Conservation (phyloP, 2,797 vertebrate genomes). For the Lemur catta region DNA sequence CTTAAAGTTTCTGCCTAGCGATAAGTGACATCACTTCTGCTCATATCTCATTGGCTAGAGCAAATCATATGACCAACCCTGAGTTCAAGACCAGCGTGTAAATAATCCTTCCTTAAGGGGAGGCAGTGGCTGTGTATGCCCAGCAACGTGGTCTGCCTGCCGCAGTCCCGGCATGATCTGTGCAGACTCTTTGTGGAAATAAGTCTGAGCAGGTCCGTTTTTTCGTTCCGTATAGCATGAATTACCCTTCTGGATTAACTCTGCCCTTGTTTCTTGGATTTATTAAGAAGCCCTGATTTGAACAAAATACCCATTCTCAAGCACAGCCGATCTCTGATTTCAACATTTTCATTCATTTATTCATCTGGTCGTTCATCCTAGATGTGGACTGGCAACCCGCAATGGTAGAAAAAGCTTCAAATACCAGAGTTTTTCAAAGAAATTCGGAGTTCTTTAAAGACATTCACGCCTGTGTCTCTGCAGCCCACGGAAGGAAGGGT, state of each 20-base stretch:
- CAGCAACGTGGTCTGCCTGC: not conserved
- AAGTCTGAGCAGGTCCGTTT: not conserved
- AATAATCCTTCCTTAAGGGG: not conserved
- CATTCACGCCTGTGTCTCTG: not conserved
- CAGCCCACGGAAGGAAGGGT: fast-evolving
- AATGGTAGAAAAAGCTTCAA: not conserved
- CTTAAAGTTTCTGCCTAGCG: constrained; percentile 21
- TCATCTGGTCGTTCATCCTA: not conserved
- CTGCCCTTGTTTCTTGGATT: not conserved
- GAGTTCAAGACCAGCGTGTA: not conserved
- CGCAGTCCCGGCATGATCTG: not conserved
- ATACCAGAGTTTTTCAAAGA: not conserved
- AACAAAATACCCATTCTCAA: not conserved
- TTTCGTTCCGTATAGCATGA: not conserved
- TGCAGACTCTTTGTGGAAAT: not conserved
- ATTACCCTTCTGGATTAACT: not conserved
- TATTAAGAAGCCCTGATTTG: not conserved
- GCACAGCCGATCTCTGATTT: not conserved
- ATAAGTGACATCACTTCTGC: not conserved
- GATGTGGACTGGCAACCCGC: not conserved
- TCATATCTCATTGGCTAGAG: not conserved
- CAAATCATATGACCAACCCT: not conserved
- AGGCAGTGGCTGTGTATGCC: not conserved
- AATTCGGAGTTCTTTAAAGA: not conserved
- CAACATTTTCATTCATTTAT: not conserved